These are phyloP conservation scores for Callaeas wilsoni DNA, from an alignment of 2,113 vertebrate genomes.

Conservation along the genomic window DNA sequence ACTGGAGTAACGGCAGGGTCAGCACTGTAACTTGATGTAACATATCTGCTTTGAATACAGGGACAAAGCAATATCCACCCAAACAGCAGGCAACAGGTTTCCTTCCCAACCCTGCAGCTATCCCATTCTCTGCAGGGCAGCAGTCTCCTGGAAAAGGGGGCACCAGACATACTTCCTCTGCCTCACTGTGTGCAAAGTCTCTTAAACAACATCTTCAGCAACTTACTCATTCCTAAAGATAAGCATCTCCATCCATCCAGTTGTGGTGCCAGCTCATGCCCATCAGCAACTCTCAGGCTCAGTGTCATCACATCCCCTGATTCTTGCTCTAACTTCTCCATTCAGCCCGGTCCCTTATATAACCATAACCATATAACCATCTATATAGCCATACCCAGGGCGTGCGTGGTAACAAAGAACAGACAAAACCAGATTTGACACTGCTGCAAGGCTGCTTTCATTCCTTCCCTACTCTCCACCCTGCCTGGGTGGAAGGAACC, in stretches of 20 bases:
- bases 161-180: background rate
- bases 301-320: background rate
- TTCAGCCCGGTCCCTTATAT: background rate
- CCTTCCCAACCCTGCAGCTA: background rate
- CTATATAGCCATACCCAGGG: background rate
- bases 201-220: background rate
- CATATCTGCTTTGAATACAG: background rate
- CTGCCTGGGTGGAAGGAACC: background rate
- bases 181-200: background rate
- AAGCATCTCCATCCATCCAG: background rate
- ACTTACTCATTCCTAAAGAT: background rate
- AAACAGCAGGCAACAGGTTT: background rate
- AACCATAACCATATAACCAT: background rate
- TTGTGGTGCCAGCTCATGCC: rapidly evolving
- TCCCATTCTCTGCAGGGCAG: background rate
- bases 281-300: background rate
- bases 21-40: background rate
- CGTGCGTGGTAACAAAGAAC: rapidly evolving
- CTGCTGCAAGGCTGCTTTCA: background rate
- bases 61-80: background rate
- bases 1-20: background rate
- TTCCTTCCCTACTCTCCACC: background rate
- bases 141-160: background rate
- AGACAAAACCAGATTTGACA: background rate
- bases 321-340: background rate